These are phyloP conservation scores for Rousettus madagascariensis DNA, from an alignment of 2,797 vertebrate species.

Conservation along the genomic window DNA sequence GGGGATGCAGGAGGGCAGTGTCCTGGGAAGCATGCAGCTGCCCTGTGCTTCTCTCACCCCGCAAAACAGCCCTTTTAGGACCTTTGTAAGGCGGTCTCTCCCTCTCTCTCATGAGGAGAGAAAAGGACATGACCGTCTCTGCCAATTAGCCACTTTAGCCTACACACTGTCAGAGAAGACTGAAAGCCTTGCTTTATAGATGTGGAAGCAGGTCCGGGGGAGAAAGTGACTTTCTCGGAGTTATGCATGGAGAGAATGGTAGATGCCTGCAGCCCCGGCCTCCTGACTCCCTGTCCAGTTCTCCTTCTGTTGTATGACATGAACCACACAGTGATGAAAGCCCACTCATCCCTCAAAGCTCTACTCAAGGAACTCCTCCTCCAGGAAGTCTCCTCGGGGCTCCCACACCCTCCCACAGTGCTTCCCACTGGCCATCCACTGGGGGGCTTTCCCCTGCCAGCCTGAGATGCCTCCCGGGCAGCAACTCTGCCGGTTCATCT, in stretches of 20 bases:
- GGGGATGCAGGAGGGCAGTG: accelerated
- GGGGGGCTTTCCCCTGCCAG: not conserved
- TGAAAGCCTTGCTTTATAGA: accelerated
- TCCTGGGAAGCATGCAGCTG: not conserved
- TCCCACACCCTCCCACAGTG: not conserved
- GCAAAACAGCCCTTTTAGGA: not conserved
- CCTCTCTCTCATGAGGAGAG: too few species aligned
- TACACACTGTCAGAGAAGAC: not conserved
- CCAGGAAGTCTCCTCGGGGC: not conserved
- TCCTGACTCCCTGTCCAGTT: not conserved
- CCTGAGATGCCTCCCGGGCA: not conserved
- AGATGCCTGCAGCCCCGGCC: not conserved
- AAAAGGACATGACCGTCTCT: not conserved
- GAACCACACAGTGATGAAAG: not conserved
- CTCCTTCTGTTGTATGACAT: accelerated
- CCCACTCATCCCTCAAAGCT: not conserved
- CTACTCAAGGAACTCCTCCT: not conserved
- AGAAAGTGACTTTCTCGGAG: not conserved
- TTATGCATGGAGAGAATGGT: accelerated
- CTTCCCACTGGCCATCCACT: not conserved
- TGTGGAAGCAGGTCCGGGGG: not conserved
- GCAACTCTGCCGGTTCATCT: not conserved
- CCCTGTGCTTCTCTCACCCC: not conserved
- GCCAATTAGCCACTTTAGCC: too few species aligned
- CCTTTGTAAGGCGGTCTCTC: not conserved